Conservation (phyloP, 2,888 invertebrate genomes). For the Entomobrya multifasciata region DNA sequence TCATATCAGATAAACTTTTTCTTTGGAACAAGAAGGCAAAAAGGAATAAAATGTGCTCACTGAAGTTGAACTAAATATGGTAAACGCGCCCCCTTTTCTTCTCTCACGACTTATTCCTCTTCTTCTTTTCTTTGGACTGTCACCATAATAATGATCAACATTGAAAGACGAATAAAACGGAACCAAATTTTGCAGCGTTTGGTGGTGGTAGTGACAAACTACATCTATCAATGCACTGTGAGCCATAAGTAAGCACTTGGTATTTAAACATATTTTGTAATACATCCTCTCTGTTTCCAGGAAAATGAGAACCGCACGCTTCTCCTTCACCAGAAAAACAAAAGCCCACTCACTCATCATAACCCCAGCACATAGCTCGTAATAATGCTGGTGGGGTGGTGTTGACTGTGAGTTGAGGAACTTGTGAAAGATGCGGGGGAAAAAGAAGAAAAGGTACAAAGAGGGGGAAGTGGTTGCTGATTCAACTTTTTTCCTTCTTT, state of each 20-base stretch:
- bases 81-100: neutral
- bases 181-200: neutral
- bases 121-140: slow-evolving; percentile 8
- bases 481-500: neutral
- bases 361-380: neutral
- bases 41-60: slow-evolving; percentile 31
- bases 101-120: neutral
- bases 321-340: neutral
- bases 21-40: neutral
- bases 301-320: neutral
- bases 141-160: neutral
- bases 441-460: neutral
- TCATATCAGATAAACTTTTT: slow-evolving; percentile 4
- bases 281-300: slow-evolving; percentile 11
- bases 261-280: slow-evolving; percentile 3
- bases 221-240: neutral
- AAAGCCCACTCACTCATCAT: neutral
- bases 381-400: neutral
- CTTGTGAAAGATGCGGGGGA: too few relatives aligned
- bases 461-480: slow-evolving; percentile 26
- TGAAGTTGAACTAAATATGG: slow-evolving; percentile 49
- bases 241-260: slow-evolving; percentile 16
- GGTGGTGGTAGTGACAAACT: slow-evolving; percentile 26
- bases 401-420: too few relatives aligned
- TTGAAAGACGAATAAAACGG: neutral